Evolutionary conservation across 2,797 vertebrate species (phyloP).

Genomic region (Sebastes matsubarae): DNA sequence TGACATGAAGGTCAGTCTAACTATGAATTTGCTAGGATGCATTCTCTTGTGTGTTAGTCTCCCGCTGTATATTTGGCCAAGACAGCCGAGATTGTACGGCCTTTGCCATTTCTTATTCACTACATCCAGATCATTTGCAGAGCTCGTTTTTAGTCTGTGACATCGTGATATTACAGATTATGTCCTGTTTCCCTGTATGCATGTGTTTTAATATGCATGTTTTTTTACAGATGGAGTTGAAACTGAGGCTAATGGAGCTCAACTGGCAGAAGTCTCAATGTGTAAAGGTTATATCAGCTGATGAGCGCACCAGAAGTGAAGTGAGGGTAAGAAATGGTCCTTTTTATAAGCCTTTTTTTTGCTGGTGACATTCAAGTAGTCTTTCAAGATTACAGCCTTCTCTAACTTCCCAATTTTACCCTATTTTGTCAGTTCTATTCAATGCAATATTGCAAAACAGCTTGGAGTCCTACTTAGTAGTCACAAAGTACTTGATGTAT

Average conservation of each 20-base stretch:
- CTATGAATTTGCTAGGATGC: neutral
- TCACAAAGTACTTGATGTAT: neutral
- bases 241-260: conserved; percentile 79
- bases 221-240: conserved; percentile 76
- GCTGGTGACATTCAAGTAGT: neutral
- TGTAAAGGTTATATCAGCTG: conserved; percentile 66
- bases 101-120: neutral
- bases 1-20: conserved; percentile 83
- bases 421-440: neutral
- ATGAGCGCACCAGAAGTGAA: conserved; percentile 79
- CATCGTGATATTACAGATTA: neutral
- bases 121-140: neutral
- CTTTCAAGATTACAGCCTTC: neutral
- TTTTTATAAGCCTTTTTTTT: neutral
- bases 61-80: neutral
- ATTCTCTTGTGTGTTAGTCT: neutral
- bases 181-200: neutral
- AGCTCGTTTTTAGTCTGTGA: neutral
- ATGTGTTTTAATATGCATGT: neutral
- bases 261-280: conserved; percentile 82
- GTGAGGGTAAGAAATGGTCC: conserved; percentile 64
- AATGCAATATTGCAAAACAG: neutral
- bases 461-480: neutral
- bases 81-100: neutral
- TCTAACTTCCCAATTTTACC: neutral